phyloP scores from a whole-genome alignment of 1,140 invertebrate species.

The Apis cerana region DNA sequence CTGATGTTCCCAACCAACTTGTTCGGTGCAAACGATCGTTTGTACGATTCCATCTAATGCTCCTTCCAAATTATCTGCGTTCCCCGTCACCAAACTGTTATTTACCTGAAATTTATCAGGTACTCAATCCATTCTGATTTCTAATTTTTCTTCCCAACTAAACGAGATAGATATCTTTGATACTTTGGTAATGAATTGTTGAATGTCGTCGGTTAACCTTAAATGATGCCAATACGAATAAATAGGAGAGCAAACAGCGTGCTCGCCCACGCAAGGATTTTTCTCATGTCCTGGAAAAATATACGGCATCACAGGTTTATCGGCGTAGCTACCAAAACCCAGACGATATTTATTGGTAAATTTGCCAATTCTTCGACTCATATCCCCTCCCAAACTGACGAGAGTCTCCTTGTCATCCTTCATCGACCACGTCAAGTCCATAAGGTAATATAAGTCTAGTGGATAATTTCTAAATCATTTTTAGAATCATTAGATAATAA shows the following conservation, averaged over 20 bases:
- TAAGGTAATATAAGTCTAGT: constrained; percentile 95
- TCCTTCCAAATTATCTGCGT: constrained; percentile 83
- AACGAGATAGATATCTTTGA: not conserved
- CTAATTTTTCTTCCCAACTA: not conserved
- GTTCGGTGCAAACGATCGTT: constrained; percentile 74
- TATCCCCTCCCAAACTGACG: constrained; percentile 86
- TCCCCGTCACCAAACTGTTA: constrained; percentile 79
- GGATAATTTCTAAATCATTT: constrained; percentile 87
- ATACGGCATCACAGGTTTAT: constrained; percentile 87
- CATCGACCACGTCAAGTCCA: constrained; percentile 96
- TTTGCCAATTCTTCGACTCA: constrained; percentile 84
- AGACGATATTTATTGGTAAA: constrained; percentile 92
- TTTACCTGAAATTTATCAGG: constrained; percentile 54
- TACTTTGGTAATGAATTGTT: constrained; percentile 72
- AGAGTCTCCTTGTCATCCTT: constrained; percentile 91
- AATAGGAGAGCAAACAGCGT: constrained; percentile 73
- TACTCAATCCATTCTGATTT: constrained; percentile 10
- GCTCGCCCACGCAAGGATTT: constrained; percentile 66
- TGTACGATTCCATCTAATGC: constrained; percentile 85
- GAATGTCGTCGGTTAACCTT: constrained; percentile 72
- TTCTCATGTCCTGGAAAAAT: constrained; percentile 73
- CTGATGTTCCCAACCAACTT: constrained; percentile 83
- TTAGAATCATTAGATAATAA: not conserved
- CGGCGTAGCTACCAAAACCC: constrained; percentile 89
- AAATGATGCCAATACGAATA: constrained; percentile 81